A percentile compares a stretch with the other conserved stretches of the same genome.
Conservation (phyloP, 2,888 invertebrate genomes). For the Tyria jacobaeae region DNA sequence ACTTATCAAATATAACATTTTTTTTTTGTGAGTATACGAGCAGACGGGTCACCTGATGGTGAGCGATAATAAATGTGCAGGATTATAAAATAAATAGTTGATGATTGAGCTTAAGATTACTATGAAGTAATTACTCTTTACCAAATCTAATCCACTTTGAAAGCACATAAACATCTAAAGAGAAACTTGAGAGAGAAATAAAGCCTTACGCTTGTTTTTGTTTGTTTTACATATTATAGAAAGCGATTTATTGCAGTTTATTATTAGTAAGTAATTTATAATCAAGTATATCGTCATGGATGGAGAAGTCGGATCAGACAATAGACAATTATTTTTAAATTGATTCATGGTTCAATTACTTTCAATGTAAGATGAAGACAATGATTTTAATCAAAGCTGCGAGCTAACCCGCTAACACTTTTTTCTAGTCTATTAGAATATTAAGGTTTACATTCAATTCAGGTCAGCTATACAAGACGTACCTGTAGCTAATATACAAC, state of each 20-base stretch:
- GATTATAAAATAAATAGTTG: too few species aligned
- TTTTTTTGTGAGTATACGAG: too few species aligned
- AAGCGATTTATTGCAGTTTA: slow-evolving; percentile 40
- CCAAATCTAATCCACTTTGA: not conserved
- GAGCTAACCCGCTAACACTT: slow-evolving; percentile 29
- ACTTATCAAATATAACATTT: too few species aligned
- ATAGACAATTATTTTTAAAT: slow-evolving; percentile 42
- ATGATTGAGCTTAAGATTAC: not conserved
- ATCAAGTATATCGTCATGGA: slow-evolving; percentile 38
- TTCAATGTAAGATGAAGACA: slow-evolving; percentile 41
- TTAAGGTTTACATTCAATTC: not conserved
- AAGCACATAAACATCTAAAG: not conserved
- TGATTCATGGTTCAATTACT: slow-evolving; percentile 37
- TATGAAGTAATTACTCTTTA: not conserved
- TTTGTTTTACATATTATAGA: slow-evolving; percentile 32
- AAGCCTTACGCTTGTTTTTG: slow-evolving; percentile 27
- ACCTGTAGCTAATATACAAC: not conserved
- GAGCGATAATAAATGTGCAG: too few species aligned
- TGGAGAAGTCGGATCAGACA: slow-evolving; percentile 28
- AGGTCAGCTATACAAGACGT: not conserved
- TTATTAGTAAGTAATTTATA: slow-evolving; percentile 40
- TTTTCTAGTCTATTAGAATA: not conserved
- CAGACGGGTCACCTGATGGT: too few species aligned
- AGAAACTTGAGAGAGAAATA: slow-evolving; percentile 9
- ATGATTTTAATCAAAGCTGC: slow-evolving; percentile 40